These are phyloP conservation scores for Drosophila elegans DNA, from an alignment of 1,140 invertebrate genomes.

Conservation along the genomic window DNA sequence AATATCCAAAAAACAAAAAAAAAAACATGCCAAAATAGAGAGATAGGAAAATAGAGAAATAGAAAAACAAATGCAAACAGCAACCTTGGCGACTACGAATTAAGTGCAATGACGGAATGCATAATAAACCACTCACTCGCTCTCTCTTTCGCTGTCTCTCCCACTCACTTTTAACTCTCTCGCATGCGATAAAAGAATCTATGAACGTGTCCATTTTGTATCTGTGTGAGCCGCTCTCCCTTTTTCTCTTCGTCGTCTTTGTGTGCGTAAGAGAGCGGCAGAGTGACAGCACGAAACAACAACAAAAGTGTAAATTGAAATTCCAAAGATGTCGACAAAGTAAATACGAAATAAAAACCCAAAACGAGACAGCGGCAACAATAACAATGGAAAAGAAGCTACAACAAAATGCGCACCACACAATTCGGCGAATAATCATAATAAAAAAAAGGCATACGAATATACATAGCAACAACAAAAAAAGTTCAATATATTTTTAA, in stretches of 20 bases:
- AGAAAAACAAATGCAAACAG: conserved; percentile 52
- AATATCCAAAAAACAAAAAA: conserved; percentile 30
- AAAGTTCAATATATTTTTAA: conserved; percentile 64
- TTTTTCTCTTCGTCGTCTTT: neutral
- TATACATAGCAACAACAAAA: conserved; percentile 35
- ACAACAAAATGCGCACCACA: conserved; percentile 80
- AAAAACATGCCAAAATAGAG: conserved; percentile 34
- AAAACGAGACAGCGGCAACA: conserved; percentile 53
- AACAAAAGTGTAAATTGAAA: conserved; percentile 84
- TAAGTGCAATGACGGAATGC: conserved; percentile 27
- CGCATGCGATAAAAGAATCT: conserved; percentile 69
- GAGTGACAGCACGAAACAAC: conserved; percentile 60
- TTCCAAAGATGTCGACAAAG: conserved; percentile 83
- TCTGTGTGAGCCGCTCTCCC: conserved; percentile 51
- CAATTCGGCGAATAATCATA: conserved; percentile 68
- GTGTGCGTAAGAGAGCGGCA: conserved; percentile 17
- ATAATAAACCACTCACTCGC: conserved; percentile 20
- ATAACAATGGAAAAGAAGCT: conserved; percentile 63
- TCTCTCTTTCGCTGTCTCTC: neutral
- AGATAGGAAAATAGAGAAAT: conserved; percentile 3
- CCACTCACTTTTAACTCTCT: conserved; percentile 15
- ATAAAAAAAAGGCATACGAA: conserved; percentile 37
- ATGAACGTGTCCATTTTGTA: conserved; percentile 52
- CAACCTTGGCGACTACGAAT: conserved; percentile 57
- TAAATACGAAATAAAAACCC: conserved; percentile 66